These are phyloP conservation scores for Lydus trimaculatus DNA, from an alignment of 2,888 invertebrate species.

Conservation along the genomic window DNA sequence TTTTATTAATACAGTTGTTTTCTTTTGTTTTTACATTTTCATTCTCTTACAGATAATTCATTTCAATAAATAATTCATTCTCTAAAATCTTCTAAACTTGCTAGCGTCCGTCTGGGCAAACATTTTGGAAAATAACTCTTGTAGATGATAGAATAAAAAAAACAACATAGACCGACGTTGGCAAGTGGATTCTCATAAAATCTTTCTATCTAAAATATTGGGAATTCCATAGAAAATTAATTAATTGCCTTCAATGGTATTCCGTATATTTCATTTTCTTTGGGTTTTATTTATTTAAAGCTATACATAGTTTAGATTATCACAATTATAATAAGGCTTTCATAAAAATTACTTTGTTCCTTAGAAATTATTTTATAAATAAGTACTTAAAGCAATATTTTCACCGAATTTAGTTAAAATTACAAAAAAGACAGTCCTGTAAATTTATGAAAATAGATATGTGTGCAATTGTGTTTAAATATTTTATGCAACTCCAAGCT, in stretches of 20 bases:
- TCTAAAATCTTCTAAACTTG: not conserved
- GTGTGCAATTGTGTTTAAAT: conserved; percentile 17
- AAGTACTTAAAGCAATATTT: conserved; percentile 26
- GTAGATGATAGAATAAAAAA: not conserved
- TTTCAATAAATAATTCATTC: not conserved
- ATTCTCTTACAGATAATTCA: conserved; percentile 18
- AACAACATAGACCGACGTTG: conserved; percentile 11
- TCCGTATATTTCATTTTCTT: not conserved
- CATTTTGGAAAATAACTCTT: conserved; percentile 1
- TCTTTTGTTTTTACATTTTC: conserved; percentile 12
- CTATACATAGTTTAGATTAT: conserved; percentile 40
- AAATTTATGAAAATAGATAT: conserved; percentile 39
- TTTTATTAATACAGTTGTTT: conserved; percentile 20
- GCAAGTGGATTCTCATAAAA: conserved; percentile 14
- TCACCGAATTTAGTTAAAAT: conserved; percentile 10
- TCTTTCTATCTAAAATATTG: not conserved
- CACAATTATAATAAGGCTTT: conserved; percentile 52
- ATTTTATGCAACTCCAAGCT: too few relatives aligned
- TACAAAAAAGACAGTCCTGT: conserved; percentile 30
- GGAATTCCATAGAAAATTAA: not conserved
- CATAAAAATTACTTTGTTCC: conserved; percentile 36
- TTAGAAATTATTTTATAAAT: conserved; percentile 11
- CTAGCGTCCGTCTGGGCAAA: not conserved
- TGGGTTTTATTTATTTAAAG: conserved; percentile 10
- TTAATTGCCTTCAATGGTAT: not conserved